A percentile compares a stretch with the other conserved stretches of the same genome.
Conservation (phyloP, 2,888 invertebrate genomes). For the Tryphoninae sp. region DNA sequence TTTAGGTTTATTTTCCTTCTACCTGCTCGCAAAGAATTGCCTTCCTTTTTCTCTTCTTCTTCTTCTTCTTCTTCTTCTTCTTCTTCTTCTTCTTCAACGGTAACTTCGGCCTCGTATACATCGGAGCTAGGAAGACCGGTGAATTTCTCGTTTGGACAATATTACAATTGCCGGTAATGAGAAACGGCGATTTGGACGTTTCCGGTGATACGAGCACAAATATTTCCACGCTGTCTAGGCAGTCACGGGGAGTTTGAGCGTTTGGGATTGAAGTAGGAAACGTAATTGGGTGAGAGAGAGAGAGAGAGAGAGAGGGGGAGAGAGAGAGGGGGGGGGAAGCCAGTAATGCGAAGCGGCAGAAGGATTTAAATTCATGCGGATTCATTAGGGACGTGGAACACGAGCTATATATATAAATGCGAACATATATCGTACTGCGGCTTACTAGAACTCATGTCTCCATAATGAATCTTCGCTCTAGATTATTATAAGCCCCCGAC, state of each 20-base stretch:
- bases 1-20: background rate
- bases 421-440: conserved; percentile 18
- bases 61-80: background rate
- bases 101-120: background rate
- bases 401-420: conserved; percentile 23
- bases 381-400: conserved; percentile 51
- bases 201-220: background rate
- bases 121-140: background rate
- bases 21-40: background rate
- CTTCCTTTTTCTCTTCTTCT: background rate
- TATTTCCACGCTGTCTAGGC: conserved; percentile 12
- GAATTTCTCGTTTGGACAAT: background rate
- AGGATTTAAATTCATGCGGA: conserved; percentile 47
- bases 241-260: background rate
- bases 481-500: conserved; percentile 54
- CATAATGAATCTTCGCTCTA: conserved; percentile 49
- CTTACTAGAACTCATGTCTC: conserved; percentile 46
- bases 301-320: background rate
- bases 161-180: background rate
- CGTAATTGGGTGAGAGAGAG: background rate
- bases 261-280: background rate
- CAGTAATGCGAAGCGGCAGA: conserved; percentile 30
- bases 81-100: background rate
- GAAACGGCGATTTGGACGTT: background rate
- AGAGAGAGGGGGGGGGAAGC: background rate